phyloP scores from a whole-genome alignment of 1,140 invertebrate species.

The Maconellicoccus hirsutus region DNA sequence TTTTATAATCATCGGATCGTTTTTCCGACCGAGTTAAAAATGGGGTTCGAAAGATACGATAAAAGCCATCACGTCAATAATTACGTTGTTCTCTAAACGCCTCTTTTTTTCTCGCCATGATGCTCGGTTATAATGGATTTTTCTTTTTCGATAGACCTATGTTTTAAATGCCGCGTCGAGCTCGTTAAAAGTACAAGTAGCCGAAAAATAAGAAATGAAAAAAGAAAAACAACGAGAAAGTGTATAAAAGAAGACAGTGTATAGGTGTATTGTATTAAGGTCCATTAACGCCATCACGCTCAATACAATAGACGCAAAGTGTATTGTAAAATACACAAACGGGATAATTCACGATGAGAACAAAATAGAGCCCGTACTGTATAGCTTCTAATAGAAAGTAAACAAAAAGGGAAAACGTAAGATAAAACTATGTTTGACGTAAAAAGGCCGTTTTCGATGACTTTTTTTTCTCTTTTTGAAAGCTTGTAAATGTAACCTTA shows the following conservation, averaged over 20 bases:
- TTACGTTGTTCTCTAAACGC: background rate
- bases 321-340: conserved; percentile 22
- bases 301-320: background rate
- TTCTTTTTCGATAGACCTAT: background rate
- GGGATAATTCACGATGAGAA: conserved; percentile 21
- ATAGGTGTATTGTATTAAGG: conserved; percentile 20
- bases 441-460: conserved; percentile 16
- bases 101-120: background rate
- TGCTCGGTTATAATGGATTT: background rate
- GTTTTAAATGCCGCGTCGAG: background rate
- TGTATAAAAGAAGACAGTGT: conserved; percentile 14
- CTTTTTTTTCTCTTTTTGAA: conserved; percentile 11
- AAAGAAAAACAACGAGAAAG: background rate
- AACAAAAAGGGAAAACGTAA: conserved; percentile 16
- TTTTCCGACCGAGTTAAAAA: no score
- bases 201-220: conserved; percentile 7
- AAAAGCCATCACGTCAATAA: background rate
- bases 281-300: conserved; percentile 14
- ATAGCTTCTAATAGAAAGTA: conserved; percentile 17
- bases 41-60: background rate
- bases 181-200: conserved; percentile 8
- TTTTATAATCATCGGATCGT: background rate
- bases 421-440: conserved; percentile 20
- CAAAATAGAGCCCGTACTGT: background rate
- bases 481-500: conserved; percentile 18